phyloP scores from a whole-genome alignment of 2,888 invertebrate species.

The Nineta flava region DNA sequence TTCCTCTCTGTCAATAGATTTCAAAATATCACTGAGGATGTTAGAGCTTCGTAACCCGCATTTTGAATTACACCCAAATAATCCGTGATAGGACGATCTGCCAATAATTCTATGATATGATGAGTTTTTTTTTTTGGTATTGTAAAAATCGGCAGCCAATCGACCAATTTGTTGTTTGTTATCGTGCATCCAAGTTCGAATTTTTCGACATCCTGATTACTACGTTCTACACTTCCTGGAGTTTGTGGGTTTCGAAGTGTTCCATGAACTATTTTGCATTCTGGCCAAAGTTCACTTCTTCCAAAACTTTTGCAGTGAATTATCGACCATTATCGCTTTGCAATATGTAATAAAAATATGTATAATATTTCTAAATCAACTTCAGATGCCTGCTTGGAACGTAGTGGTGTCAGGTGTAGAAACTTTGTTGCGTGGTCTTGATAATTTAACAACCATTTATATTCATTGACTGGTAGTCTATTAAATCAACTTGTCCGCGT shows the following conservation, averaged over 20 bases:
- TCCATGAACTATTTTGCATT: slow-evolving; percentile 9
- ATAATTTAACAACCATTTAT: neutral
- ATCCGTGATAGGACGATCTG: slow-evolving; percentile 10
- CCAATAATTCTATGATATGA: slow-evolving; percentile 10
- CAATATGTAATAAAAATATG: slow-evolving; percentile 10
- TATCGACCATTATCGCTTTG: slow-evolving; percentile 14
- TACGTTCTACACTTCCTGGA: slow-evolving; percentile 11
- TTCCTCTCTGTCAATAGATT: neutral
- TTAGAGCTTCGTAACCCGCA: slow-evolving; percentile 1
- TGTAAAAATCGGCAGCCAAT: neutral
- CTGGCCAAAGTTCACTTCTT: slow-evolving; percentile 13
- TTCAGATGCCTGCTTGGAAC: neutral
- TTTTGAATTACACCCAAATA: slow-evolving; percentile 9
- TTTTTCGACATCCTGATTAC: slow-evolving; percentile 15
- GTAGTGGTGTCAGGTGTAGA: neutral
- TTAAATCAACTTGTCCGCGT: neutral
- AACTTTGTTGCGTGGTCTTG: neutral
- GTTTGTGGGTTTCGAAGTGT: slow-evolving; percentile 12
- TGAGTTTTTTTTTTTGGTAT: slow-evolving; percentile 8
- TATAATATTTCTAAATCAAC: neutral
- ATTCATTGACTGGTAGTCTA: neutral
- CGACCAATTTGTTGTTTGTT: slow-evolving; percentile 15
- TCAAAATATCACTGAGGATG: neutral
- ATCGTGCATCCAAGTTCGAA: slow-evolving; percentile 13
- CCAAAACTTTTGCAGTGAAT: slow-evolving; percentile 14